These are phyloP conservation scores for Clarias platycephalus DNA, from an alignment of 2,797 vertebrate genomes.

Conservation along the genomic window DNA sequence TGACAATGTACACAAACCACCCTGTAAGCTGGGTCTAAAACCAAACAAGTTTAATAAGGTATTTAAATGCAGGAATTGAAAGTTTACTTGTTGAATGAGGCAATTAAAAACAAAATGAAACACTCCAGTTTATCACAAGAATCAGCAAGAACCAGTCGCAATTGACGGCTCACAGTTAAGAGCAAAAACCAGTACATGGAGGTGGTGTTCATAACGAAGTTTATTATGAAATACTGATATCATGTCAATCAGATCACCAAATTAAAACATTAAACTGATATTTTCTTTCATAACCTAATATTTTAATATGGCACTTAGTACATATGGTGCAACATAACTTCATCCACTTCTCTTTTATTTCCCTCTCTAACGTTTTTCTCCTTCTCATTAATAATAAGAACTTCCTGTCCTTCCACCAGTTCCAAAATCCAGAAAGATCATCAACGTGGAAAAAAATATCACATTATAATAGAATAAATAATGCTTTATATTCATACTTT, in stretches of 20 bases:
- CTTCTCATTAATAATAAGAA: not conserved
- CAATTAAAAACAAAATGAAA: not conserved
- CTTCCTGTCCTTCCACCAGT: slow-evolving; percentile 16
- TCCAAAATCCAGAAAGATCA: slow-evolving; percentile 48
- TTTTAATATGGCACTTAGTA: slow-evolving; percentile 58
- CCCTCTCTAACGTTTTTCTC: not conserved
- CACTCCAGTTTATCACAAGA: not conserved
- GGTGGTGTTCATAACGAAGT: slow-evolving; percentile 59
- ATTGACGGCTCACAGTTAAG: not conserved
- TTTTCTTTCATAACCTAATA: slow-evolving; percentile 57
- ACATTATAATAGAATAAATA: slow-evolving; percentile 62
- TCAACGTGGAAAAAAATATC: slow-evolving; percentile 56
- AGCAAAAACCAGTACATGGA: not conserved
- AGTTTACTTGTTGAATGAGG: not conserved
- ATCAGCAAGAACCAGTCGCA: not conserved
- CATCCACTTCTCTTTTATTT: slow-evolving; percentile 23
- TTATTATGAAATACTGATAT: slow-evolving; percentile 63
- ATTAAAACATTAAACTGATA: slow-evolving; percentile 61
- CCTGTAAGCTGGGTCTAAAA: not conserved
- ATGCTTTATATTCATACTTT: slow-evolving; percentile 59
- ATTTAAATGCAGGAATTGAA: not conserved
- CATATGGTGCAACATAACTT: slow-evolving; percentile 51
- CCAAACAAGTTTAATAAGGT: not conserved
- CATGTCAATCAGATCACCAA: slow-evolving; percentile 61
- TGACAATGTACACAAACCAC: not conserved